A percentile compares a stretch with the other conserved stretches of the same genome.
Evolutionary conservation across 2,113 vertebrate species (phyloP).

Genomic region (Polyodon spathula): DNA sequence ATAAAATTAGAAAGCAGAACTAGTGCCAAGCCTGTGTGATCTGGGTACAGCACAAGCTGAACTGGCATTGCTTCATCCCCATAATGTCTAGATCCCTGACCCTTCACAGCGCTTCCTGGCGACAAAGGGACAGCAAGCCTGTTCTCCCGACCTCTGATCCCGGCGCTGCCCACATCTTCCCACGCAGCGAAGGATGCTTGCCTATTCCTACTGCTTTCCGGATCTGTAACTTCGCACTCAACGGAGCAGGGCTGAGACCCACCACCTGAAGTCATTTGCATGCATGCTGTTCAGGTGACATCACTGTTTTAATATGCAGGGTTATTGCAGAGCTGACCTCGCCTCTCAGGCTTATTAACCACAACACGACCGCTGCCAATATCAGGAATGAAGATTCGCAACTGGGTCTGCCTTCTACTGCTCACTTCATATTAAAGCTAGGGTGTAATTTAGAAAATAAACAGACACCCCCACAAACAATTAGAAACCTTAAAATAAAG

Average conservation of each 20-base stretch:
- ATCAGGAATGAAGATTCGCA: too few species aligned
- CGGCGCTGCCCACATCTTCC: background rate
- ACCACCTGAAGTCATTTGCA: background rate
- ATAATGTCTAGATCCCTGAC: background rate
- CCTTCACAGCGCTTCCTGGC: background rate
- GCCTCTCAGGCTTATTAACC: background rate
- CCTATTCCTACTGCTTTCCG: background rate
- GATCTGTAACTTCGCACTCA: background rate
- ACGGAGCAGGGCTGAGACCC: background rate
- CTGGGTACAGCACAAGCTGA: too few species aligned
- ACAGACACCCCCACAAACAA: conserved; percentile 7
- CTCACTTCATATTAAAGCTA: too few species aligned
- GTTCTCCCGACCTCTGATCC: background rate
- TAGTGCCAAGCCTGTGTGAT: too few species aligned
- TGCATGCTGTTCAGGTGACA: background rate
- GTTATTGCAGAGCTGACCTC: background rate
- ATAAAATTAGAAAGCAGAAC: too few species aligned
- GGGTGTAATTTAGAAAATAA: too few species aligned
- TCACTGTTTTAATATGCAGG: conserved; percentile 6
- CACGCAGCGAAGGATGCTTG: background rate
- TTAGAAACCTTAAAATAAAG: too few species aligned
- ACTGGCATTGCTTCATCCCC: background rate
- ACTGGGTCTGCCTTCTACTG: too few species aligned
- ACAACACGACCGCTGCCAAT: too few species aligned
- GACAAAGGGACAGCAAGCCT: background rate